Conservation (phyloP, 1,140 invertebrate species). For the Oreohelix idahoensis region DNA sequence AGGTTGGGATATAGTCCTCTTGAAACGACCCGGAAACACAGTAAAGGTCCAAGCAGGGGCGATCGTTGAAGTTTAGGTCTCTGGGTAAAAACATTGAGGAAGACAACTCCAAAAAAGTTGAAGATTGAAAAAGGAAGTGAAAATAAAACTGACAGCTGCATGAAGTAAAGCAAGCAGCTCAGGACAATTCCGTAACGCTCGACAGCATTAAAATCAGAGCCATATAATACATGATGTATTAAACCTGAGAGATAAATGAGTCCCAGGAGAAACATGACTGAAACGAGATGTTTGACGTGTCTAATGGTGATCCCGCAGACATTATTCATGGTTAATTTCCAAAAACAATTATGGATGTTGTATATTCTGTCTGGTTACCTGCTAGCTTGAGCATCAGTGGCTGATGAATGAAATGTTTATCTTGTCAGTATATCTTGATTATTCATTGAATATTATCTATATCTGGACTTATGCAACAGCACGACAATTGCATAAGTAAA, state of each 20-base stretch:
- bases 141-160: slow-evolving; percentile 54
- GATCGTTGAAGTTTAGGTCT: slow-evolving; percentile 91
- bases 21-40: slow-evolving; percentile 95
- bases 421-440: too few species aligned
- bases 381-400: too few species aligned
- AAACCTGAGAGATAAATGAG: not conserved
- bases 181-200: slow-evolving; percentile 46
- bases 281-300: not conserved
- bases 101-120: slow-evolving; percentile 76
- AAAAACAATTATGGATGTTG: too few species aligned
- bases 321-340: too few species aligned
- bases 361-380: too few species aligned
- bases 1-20: slow-evolving; percentile 94
- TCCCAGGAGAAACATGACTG: not conserved
- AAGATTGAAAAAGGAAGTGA: slow-evolving; percentile 54
- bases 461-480: too few species aligned
- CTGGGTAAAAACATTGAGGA: slow-evolving; percentile 95
- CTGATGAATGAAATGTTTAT: too few species aligned
- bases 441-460: too few species aligned
- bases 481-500: too few species aligned
- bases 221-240: not conserved
- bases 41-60: slow-evolving; percentile 92
- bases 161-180: slow-evolving; percentile 53
- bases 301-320: not conserved
- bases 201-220: not conserved